Evolutionary conservation across 1,140 invertebrate species (phyloP).

Genomic region (Hyles vespertilio): DNA sequence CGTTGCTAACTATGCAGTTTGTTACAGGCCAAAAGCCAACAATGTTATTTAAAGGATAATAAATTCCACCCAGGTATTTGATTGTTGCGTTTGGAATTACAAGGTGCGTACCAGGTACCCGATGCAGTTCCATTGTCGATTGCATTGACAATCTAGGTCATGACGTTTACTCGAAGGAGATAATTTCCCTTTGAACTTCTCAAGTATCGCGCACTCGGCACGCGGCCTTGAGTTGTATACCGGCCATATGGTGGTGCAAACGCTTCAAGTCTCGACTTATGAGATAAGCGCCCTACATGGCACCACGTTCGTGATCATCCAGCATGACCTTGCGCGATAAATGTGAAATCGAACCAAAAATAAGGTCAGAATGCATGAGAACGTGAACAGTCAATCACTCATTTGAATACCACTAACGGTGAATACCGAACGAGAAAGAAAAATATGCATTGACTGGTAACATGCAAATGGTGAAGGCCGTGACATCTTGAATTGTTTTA

Average conservation of each 20-base stretch:
- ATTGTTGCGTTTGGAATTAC: slow-evolving; percentile 6
- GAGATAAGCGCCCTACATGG: slow-evolving; percentile 41
- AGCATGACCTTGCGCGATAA: slow-evolving; percentile 28
- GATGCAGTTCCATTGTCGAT: slow-evolving; percentile 17
- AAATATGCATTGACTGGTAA: background rate
- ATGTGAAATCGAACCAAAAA: slow-evolving; percentile 27
- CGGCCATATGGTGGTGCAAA: slow-evolving; percentile 30
- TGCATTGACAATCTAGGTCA: slow-evolving; percentile 26
- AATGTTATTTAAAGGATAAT: no score
- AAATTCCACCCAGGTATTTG: background rate
- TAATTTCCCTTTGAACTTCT: slow-evolving; percentile 37
- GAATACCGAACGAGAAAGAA: background rate
- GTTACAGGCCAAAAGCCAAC: no score
- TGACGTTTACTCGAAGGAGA: slow-evolving; percentile 22
- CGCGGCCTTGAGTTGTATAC: slow-evolving; percentile 43
- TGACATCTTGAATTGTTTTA: no score
- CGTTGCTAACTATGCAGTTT: no score
- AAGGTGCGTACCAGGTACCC: slow-evolving; percentile 11
- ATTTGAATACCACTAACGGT: background rate
- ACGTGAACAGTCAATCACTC: slow-evolving; percentile 1
- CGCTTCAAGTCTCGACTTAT: slow-evolving; percentile 31
- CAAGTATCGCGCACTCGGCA: slow-evolving; percentile 27
- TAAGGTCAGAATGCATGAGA: slow-evolving; percentile 23
- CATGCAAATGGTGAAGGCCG: no score
- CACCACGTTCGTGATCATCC: slow-evolving; percentile 26